These are phyloP conservation scores for Sphecodes monilicornis DNA, from an alignment of 2,888 invertebrate species.

Conservation along the genomic window DNA sequence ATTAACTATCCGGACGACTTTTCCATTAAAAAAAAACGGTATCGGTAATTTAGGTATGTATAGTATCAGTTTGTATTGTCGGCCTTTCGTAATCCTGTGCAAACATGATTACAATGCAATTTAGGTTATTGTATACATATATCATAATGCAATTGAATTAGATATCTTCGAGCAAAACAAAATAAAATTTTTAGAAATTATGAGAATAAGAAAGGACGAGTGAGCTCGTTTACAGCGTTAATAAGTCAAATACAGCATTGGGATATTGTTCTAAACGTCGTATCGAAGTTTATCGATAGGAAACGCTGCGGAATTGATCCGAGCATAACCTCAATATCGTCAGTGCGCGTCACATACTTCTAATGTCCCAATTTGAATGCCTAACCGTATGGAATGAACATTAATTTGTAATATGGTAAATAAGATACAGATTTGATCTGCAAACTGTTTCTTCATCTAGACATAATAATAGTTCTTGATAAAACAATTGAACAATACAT, in stretches of 20 bases:
- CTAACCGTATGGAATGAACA: constrained; percentile 9
- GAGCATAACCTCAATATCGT: neutral
- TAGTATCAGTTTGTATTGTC: neutral
- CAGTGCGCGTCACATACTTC: neutral
- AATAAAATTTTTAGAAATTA: neutral
- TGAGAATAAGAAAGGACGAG: neutral
- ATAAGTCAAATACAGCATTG: neutral
- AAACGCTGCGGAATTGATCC: constrained; percentile 9
- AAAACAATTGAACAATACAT: neutral
- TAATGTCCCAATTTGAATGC: constrained; percentile 9
- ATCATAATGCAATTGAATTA: neutral
- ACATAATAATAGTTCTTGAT: neutral
- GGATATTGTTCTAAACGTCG: neutral
- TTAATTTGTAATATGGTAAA: neutral
- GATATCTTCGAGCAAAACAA: neutral
- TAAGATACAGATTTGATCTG: neutral
- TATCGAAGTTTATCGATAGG: constrained; percentile 25
- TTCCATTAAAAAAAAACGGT: no score
- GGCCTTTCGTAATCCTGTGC: neutral
- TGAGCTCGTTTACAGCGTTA: neutral
- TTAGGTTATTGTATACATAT: no score
- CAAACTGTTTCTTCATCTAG: neutral
- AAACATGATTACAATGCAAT: no score
- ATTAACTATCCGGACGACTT: neutral
- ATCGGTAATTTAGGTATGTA: neutral